These are phyloP conservation scores for Crenichthys baileyi DNA, from an alignment of 2,797 vertebrate species.

Conservation along the genomic window DNA sequence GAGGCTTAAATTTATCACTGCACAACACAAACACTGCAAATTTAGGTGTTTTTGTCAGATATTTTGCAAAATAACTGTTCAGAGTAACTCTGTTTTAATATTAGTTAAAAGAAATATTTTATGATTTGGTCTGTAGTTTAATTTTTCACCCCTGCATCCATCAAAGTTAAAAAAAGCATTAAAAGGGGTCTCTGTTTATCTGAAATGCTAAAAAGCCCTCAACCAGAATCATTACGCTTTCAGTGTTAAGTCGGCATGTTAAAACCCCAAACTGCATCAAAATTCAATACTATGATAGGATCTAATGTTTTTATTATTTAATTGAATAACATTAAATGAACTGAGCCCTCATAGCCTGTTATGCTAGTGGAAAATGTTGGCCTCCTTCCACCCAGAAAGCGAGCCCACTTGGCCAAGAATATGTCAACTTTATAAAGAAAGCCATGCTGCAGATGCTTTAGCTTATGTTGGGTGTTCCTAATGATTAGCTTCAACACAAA, in stretches of 20 bases:
- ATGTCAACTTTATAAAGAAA: conserved; percentile 78
- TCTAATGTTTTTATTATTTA: conserved; percentile 67
- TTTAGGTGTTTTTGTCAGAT: conserved; percentile 2
- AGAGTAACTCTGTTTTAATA: conserved; percentile 18
- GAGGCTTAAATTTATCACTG: not conserved
- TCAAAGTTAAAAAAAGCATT: conserved; percentile 60
- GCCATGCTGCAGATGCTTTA: conserved; percentile 76
- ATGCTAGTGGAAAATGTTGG: conserved; percentile 77
- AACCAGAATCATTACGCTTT: conserved; percentile 60
- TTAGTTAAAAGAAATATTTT: conserved; percentile 22
- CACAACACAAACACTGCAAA: conserved; percentile 6
- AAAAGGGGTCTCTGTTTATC: conserved; percentile 62
- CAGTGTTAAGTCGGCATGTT: conserved; percentile 55
- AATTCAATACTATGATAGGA: conserved; percentile 66
- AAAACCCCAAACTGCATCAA: conserved; percentile 60
- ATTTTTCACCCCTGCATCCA: conserved; percentile 39
- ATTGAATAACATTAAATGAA: conserved; percentile 79
- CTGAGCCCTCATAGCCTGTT: conserved; percentile 68
- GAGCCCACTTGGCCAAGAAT: conserved; percentile 80
- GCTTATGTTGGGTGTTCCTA: conserved; percentile 73
- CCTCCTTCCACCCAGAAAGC: conserved; percentile 73
- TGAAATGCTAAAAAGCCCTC: conserved; percentile 57
- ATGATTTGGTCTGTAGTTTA: conserved; percentile 42
- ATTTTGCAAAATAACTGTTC: conserved; percentile 15
- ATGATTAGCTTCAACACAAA: conserved; percentile 78